Evolutionary conservation across 2,888 invertebrate species (phyloP).

Genomic region (Danaus chrysippus): DNA sequence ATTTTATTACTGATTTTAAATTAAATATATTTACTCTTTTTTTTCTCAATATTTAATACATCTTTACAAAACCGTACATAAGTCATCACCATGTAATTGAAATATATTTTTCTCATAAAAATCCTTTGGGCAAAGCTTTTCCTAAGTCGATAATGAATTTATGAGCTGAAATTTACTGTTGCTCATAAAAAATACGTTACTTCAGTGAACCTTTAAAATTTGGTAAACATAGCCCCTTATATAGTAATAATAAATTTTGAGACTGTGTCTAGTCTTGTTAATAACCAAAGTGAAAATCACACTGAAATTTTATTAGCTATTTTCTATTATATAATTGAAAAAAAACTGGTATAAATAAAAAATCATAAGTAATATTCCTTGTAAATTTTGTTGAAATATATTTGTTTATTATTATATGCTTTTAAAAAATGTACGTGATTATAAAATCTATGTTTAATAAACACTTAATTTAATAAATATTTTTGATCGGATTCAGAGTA

Average conservation of each 20-base stretch:
- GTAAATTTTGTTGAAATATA: too few relatives aligned
- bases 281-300: slow-evolving; percentile 13
- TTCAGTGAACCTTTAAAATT: slow-evolving; percentile 51
- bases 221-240: slow-evolving; percentile 41
- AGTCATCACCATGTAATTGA: slow-evolving; percentile 40
- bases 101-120: slow-evolving; percentile 59
- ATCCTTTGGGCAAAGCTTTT: slow-evolving; percentile 50
- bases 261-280: slow-evolving; percentile 46
- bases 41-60: slow-evolving; percentile 18
- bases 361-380: too few relatives aligned
- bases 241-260: slow-evolving; percentile 45
- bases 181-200: too few relatives aligned
- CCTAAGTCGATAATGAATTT: slow-evolving; percentile 58
- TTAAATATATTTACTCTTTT: too few relatives aligned
- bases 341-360: too few relatives aligned
- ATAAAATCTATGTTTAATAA: too few relatives aligned
- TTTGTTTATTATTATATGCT: not conserved
- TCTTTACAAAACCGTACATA: slow-evolving; percentile 28
- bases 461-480: too few relatives aligned
- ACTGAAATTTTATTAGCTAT: too few relatives aligned
- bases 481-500: too few relatives aligned
- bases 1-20: too few relatives aligned
- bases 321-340: too few relatives aligned
- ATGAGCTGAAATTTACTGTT: slow-evolving; percentile 63
- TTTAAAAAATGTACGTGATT: too few relatives aligned